Evolutionary conservation across 2,113 vertebrate genomes (phyloP), one percentile per base, ranked within the genome.

Genomic region (Corythaixoides concolor): DNA sequence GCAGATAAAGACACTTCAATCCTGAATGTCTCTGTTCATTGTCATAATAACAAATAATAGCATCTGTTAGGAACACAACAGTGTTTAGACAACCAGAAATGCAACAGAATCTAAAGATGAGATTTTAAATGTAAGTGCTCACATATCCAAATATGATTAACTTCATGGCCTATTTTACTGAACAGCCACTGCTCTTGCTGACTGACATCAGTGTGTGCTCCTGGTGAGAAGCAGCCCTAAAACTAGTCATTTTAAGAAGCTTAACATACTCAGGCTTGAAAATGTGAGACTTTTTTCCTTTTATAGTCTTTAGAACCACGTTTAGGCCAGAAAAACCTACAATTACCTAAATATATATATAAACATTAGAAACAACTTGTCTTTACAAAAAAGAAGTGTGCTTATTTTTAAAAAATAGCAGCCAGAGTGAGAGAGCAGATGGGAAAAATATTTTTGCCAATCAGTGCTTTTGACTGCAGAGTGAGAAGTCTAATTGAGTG

Each of bases 401-500:
- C 87, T 80, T 89, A 56, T 88, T 92, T 92, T 79, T 63, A 5
- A 64, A 52, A 79, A 16, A 66, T 33, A 90, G 47, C 76, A 85
- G 30, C 11, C 56, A 64, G 19, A 74, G 60, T 37, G 41, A 87
- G 53, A 74, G 39, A 91, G 32, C 75, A 83, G 72, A 76, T 91
- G 81, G 81, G 55, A 56, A 76, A 86, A 93, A 80, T 64, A 68
- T 13, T 90, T 95, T 88, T 92, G 55, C 30, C 45, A 45, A 39
- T 73, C 56, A 28, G 63, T 77, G 70, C 28, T 75, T 85, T 89
- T 84, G 70, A 74, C 82, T 87, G 80, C 75, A 70, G 87, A 84
- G 45, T 7, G 73, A 90, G 72, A 95, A 63, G 20, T 50, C 56
- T 88, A 94, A 96, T 67, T 74, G 75, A 91, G 76, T 75, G 89